phyloP scores from a whole-genome alignment of 2,888 invertebrate species.

The Pandemis cinnamomeana region DNA sequence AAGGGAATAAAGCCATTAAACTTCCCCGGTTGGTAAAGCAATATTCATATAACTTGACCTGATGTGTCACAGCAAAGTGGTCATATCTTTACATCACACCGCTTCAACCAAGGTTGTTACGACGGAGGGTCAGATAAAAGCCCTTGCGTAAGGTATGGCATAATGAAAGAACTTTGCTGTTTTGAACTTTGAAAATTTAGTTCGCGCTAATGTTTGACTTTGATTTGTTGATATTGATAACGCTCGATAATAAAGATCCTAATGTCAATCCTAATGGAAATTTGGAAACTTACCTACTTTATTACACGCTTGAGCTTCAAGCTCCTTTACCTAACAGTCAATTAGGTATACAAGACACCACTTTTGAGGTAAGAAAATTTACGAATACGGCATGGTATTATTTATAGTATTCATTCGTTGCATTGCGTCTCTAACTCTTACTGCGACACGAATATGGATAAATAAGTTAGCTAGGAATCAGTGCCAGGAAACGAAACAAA shows the following conservation, averaged over 20 bases:
- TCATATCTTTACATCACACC: constrained; percentile 38
- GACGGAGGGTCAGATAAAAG: constrained; percentile 27
- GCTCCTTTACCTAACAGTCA: background rate
- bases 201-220: constrained; percentile 3
- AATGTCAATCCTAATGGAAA: background rate
- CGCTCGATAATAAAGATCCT: background rate
- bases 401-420: background rate
- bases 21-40: constrained; percentile 14
- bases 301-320: background rate
- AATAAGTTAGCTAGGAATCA: constrained; percentile 69
- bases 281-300: background rate
- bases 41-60: constrained; percentile 34
- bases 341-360: background rate
- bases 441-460: constrained; percentile 49
- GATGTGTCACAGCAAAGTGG: constrained; percentile 35
- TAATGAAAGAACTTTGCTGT: constrained; percentile 25
- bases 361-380: background rate
- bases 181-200: constrained; percentile 7
- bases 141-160: constrained; percentile 18
- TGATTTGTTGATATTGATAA: constrained; percentile 5
- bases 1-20: constrained; percentile 18
- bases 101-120: constrained; percentile 28
- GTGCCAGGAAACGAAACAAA: constrained; percentile 78
- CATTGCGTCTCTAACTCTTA: constrained; percentile 5
- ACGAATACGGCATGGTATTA: background rate